Evolutionary conservation across 2,888 invertebrate species (phyloP), one percentile per base, ranked within the genome.

Genomic region (Caenorhabditis doughertyi): DNA sequence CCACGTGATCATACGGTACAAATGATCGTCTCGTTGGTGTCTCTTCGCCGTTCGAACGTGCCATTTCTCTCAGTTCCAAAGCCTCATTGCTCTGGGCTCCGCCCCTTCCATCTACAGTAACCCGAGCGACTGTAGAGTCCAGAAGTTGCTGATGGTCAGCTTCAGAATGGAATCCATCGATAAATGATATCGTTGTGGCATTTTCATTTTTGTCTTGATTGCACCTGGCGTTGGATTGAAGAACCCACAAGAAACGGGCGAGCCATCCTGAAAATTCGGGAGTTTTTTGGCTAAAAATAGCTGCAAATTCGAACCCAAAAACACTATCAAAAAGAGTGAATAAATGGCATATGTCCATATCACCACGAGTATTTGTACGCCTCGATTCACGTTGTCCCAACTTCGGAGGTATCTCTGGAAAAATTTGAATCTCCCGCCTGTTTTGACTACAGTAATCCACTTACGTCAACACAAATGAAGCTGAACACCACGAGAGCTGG

Each of bases 401-500:
- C 71, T 71, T 32, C 71, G 74, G 18, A 83, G 44, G 29, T 80
- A 83, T 39, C 51, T 47, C 83, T 83, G 71, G 71, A 83, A 60
- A 35, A 35, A 35, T 35, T 35, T 35, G 35, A 35, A 35, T n/a
- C n/a, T n/a, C n/a, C n/a, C n/a, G n/a, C n/a, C n/a, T n/a, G n/a
- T n/a, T n/a, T n/a, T n/a, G n/a, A n/a, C n/a, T n/a, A n/a, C n/a
- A n/a, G n/a, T n/a, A n/a, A n/a, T n/a, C n/a, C n/a, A 73, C 79
- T 70, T 42, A 84, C 84, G 47, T 84, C 84, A 25, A 84, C 58
- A 16, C 73, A 56, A 29, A 82, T 65, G 29, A 84, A 84, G 18
- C 72, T 79, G 68, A 84, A 82, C 11, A 84, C 58, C 11, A 81
- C 81, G 0, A 84, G 35, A 2, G 74, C 81, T 23, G 84, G 84